Percentiles rank a stretch among this genome's conserved stretches.
These are phyloP conservation scores for Tauraco erythrolophus DNA, from an alignment of 2,113 vertebrate genomes.

Conservation along the genomic window DNA sequence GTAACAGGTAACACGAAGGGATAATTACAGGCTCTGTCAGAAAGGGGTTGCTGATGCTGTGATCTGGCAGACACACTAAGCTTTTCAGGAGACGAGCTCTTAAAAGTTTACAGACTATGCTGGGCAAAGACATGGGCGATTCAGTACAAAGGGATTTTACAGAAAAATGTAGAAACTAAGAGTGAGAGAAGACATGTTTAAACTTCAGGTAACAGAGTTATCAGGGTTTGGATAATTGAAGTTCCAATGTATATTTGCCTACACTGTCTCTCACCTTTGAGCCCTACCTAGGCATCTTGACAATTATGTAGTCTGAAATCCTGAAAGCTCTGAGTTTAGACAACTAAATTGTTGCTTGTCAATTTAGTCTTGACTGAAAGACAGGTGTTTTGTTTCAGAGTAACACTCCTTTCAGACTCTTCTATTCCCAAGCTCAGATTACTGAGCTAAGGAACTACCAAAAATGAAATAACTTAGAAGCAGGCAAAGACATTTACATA, in stretches of 20 bases:
- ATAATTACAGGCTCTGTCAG: constrained; percentile 4
- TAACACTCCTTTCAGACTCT: constrained; percentile 71
- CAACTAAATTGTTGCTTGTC: constrained; percentile 86
- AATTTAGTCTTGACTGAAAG: constrained; percentile 79
- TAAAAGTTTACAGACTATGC: neutral
- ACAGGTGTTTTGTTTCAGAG: constrained; percentile 82
- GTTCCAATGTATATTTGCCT: constrained; percentile 72
- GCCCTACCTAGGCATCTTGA: constrained; percentile 79
- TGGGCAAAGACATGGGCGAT: neutral
- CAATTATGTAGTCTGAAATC: constrained; percentile 79
- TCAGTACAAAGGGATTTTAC: constrained; percentile 1
- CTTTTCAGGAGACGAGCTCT: neutral
- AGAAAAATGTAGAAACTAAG: neutral
- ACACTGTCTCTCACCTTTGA: constrained; percentile 77
- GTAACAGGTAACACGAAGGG: constrained; percentile 1
- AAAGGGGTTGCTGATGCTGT: neutral
- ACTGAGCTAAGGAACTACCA: constrained; percentile 31
- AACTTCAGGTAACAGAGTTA: constrained; percentile 61
- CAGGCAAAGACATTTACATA: constrained; percentile 9
- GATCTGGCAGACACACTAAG: constrained; percentile 25
- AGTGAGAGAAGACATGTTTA: constrained; percentile 25
- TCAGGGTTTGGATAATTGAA: constrained; percentile 61
- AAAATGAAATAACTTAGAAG: constrained; percentile 33
- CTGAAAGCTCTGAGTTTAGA: constrained; percentile 82
- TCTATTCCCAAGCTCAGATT: constrained; percentile 68